Percentiles rank a stretch among this genome's conserved stretches.
Conservation (phyloP, 2,888 invertebrate genomes). For the Drosophila niveifrons region DNA sequence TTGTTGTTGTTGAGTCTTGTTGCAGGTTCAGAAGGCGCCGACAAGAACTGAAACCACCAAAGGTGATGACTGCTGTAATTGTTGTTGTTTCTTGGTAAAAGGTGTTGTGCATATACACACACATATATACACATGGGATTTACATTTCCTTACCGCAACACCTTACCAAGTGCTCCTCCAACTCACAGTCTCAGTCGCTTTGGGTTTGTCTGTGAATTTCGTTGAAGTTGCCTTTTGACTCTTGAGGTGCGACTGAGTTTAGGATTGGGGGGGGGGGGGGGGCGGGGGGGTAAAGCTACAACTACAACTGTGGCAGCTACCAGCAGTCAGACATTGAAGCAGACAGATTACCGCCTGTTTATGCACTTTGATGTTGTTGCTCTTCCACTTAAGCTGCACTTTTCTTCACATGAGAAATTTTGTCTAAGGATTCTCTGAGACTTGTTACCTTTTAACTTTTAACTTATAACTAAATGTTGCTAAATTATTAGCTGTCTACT, state of each 20-base stretch:
- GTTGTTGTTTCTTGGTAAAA: slow-evolving; percentile 80
- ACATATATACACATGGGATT: slow-evolving; percentile 39
- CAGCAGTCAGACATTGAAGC: slow-evolving; percentile 6
- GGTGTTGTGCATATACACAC: slow-evolving; percentile 70
- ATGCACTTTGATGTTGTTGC: slow-evolving; percentile 60
- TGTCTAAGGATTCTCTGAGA: slow-evolving; percentile 3
- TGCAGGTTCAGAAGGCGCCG: slow-evolving; percentile 80
- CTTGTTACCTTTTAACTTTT: not conserved
- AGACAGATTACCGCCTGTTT: slow-evolving; percentile 32
- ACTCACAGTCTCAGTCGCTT: slow-evolving; percentile 22
- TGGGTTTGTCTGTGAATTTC: slow-evolving; percentile 55
- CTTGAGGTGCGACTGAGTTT: slow-evolving; percentile 36
- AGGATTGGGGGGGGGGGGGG: too few relatives aligned
- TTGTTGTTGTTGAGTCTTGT: slow-evolving; percentile 11
- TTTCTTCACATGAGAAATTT: slow-evolving; percentile 30
- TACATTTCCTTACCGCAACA: slow-evolving; percentile 63
- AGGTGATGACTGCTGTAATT: slow-evolving; percentile 80
- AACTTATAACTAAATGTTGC: not conserved
- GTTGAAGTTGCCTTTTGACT: slow-evolving; percentile 55
- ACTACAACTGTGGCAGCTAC: slow-evolving; percentile 13
- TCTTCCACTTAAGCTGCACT: slow-evolving; percentile 34
- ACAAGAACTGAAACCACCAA: slow-evolving; percentile 74
- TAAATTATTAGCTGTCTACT: too few relatives aligned
- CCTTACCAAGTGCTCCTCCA: slow-evolving; percentile 50
- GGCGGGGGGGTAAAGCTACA: slow-evolving; percentile 19